Base-by-base conservation (phyloP, 2,113 vertebrate genomes). In the Tachysurus vachellii region DNA sequence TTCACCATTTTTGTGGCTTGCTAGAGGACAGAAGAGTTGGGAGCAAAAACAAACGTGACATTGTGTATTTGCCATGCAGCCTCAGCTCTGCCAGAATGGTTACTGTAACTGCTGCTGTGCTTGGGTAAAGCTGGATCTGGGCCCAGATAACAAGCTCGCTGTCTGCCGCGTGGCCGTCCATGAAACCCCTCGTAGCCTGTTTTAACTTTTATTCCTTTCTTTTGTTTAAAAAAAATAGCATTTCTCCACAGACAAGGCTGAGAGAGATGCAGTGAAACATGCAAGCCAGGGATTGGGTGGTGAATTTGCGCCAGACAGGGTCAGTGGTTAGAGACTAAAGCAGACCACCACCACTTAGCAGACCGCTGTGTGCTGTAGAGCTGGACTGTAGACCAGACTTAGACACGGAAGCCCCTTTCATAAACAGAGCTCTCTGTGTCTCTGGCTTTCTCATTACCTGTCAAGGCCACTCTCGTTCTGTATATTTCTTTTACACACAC, bases 381-480 rank as follows among this genome's bases (percentile, higher is more conserved):
- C 64, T 23, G 66, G 79, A 71, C 79, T 61, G 11, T 61, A 61
- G 56, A 42, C 28, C 77, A 66, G 85, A 86, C 77, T 16, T 64
- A 71, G 77, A 82, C 79, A 82, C 68, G 79, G 62, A 81, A 71
- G 66, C 79, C 75, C 62, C 62, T 86, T 61, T 71, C 62, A 42
- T 86, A 70, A 86, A 80, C 53, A 81, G 42, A 75, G 56, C 79
- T 53, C 53, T 28, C 57, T 66, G 42, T 17, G 8, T 44, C 26
- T 64, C 86, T 88, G 82, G 59, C 47, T 77, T 84, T 88, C 87
- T 70, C 87, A 68, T 84, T 88, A 77, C 64, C 82, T 88, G 59
- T 80, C 80, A 83, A 36, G n/a, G 50, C 59, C 17, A 23, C 82
- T 21, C n/a, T 47, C 47, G 57, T 47, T 57, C 50, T 79, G 21